Evolutionary conservation across 2,797 vertebrate genomes (phyloP).

Genomic region (Cottoperca gobio): DNA sequence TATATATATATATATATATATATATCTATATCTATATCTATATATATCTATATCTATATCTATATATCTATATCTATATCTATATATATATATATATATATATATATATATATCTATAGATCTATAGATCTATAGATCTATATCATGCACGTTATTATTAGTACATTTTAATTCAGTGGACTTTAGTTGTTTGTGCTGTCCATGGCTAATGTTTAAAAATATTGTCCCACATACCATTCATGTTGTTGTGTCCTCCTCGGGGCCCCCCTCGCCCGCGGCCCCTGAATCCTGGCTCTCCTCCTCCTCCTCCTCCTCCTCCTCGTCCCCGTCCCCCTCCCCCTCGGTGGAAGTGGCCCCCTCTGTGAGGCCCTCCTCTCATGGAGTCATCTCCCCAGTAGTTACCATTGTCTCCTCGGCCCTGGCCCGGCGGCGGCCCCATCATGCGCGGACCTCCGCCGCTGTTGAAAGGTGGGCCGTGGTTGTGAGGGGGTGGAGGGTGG

Average conservation of each 20-base stretch:
- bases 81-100: no score
- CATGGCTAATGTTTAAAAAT: neutral
- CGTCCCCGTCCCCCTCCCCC: conserved; percentile 89
- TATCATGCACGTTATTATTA: no score
- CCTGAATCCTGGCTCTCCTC: conserved; percentile 88
- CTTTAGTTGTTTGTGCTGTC: neutral
- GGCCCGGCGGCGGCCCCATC: conserved; percentile 91
- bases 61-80: no score
- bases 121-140: no score
- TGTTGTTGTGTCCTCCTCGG: conserved; percentile 88
- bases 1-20: no score
- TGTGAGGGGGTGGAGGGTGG: conserved; percentile 88
- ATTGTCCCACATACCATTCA: conserved; percentile 80
- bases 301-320: conserved; percentile 90
- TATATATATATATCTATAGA: no score
- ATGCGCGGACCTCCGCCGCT: conserved; percentile 84
- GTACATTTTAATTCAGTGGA: neutral
- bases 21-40: no score
- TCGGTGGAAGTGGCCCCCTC: conserved; percentile 89
- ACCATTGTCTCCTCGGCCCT: conserved; percentile 83
- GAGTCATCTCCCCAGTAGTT: conserved; percentile 91
- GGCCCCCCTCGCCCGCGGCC: conserved; percentile 89
- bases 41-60: no score
- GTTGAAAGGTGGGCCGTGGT: conserved; percentile 84
- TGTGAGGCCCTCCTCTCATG: conserved; percentile 87